Conservation (phyloP, 2,797 vertebrate species). For the Poecile montanus region DNA sequence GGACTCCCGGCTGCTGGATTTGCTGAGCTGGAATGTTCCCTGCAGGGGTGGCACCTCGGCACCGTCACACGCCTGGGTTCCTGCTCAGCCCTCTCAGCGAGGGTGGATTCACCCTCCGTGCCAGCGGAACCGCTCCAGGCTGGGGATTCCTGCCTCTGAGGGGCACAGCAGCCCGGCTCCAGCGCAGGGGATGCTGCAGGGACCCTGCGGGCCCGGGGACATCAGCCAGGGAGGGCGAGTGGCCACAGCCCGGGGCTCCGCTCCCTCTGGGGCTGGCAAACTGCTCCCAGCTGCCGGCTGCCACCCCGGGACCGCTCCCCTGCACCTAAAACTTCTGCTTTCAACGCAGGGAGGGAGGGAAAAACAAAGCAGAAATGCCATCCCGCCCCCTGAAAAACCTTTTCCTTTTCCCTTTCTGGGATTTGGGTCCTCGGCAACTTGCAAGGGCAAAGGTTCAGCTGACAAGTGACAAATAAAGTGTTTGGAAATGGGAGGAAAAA, state of each 20-base stretch:
- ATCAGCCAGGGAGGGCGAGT: neutral
- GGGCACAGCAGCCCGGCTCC: neutral
- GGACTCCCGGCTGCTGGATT: neutral
- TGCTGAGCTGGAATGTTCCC: neutral
- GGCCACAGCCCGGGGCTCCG: neutral
- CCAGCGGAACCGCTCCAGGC: no score
- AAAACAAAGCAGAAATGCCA: no score
- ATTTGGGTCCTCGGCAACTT: neutral
- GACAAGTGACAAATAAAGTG: neutral
- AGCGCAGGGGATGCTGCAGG: fast-evolving
- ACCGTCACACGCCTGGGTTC: fast-evolving
- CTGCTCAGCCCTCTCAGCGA: no score
- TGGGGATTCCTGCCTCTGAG: no score
- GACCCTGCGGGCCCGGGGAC: neutral
- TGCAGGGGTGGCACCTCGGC: neutral
- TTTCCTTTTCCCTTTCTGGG: neutral
- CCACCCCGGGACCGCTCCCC: fast-evolving
- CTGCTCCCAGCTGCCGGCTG: neutral
- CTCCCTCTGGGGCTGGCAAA: neutral
- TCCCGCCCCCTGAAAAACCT: fast-evolving
- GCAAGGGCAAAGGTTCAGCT: neutral
- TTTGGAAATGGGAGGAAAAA: neutral
- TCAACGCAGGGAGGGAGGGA: fast-evolving
- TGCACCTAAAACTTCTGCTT: fast-evolving
- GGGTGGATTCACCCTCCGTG: no score